Evolutionary conservation across 2,888 invertebrate genomes (phyloP).

Genomic region (Beris morrisii): DNA sequence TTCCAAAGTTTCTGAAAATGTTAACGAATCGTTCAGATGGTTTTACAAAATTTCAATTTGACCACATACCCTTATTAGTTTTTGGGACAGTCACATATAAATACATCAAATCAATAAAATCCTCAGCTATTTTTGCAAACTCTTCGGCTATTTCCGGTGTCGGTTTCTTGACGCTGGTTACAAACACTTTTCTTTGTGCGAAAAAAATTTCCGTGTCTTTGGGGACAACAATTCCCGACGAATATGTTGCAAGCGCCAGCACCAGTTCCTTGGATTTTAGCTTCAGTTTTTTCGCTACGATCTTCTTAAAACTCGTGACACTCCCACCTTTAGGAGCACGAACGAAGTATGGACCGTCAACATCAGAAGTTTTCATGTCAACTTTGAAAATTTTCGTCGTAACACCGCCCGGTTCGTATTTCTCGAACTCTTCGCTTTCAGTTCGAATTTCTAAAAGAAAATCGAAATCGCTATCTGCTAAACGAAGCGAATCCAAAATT

Average conservation of each 20-base stretch:
- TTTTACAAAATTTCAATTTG: neutral
- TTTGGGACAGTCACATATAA: slow-evolving; percentile 66
- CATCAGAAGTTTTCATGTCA: slow-evolving; percentile 63
- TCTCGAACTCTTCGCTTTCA: slow-evolving; percentile 64
- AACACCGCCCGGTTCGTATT: slow-evolving; percentile 65
- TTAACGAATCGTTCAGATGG: slow-evolving; percentile 6
- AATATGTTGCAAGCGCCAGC: slow-evolving; percentile 55
- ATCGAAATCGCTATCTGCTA: slow-evolving; percentile 56
- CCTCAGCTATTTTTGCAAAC: slow-evolving; percentile 46
- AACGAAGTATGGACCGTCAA: slow-evolving; percentile 64
- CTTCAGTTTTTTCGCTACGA: slow-evolving; percentile 59
- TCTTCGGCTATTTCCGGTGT: slow-evolving; percentile 57
- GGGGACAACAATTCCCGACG: slow-evolving; percentile 50
- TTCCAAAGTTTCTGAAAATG: slow-evolving; percentile 56
- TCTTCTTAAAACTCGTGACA: slow-evolving; percentile 61
- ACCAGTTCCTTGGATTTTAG: slow-evolving; percentile 55
- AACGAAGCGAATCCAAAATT: slow-evolving; percentile 52
- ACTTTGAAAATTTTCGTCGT: slow-evolving; percentile 64
- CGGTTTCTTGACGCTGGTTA: slow-evolving; percentile 47
- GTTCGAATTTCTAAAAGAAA: slow-evolving; percentile 68
- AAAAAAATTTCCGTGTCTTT: slow-evolving; percentile 45
- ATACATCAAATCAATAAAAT: slow-evolving; percentile 64
- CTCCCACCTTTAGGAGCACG: slow-evolving; percentile 63
- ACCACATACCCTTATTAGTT: slow-evolving; percentile 60
- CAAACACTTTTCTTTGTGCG: slow-evolving; percentile 58